phyloP scores from a whole-genome alignment of 2,888 invertebrate genomes.

The Drosophila siamana region DNA sequence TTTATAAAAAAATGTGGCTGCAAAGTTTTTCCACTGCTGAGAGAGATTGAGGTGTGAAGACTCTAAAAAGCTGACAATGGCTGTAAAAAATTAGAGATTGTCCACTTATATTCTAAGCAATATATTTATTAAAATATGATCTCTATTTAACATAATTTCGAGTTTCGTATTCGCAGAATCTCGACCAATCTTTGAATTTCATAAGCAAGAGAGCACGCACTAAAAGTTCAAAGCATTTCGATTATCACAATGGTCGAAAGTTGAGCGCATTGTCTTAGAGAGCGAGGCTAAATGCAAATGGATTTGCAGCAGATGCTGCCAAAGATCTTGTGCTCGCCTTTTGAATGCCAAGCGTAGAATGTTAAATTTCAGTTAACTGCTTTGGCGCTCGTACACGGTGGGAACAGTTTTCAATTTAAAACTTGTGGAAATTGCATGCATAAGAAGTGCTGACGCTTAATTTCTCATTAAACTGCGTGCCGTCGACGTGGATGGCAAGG shows the following conservation, averaged over 20 bases:
- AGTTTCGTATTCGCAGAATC: neutral
- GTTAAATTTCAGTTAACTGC: constrained; percentile 28
- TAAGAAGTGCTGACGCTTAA: constrained; percentile 66
- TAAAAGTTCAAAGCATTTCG: constrained; percentile 12
- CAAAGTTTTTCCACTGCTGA: constrained; percentile 67
- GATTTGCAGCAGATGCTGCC: constrained; percentile 28
- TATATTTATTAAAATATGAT: neutral
- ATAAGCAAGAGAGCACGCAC: neutral
- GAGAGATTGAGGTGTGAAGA: too few relatives aligned
- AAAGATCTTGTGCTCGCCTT: constrained; percentile 2
- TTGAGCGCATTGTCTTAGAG: constrained; percentile 9
- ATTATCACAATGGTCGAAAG: constrained; percentile 22
- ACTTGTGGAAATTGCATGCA: constrained; percentile 64
- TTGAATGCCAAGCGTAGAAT: constrained; percentile 21
- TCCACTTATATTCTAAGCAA: too few relatives aligned
- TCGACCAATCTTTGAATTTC: too few relatives aligned
- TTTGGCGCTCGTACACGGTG: neutral
- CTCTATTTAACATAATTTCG: neutral
- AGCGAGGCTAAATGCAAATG: constrained; percentile 31
- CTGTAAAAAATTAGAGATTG: neutral
- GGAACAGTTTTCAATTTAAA: constrained; percentile 62
- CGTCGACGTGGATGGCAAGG: neutral
- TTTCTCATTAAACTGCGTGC: constrained; percentile 67
- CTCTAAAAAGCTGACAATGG: neutral
- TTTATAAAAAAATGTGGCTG: constrained; percentile 67